These are phyloP conservation scores for Trichonephila inaurata DNA, from an alignment of 1,140 invertebrate species.

Conservation along the genomic window DNA sequence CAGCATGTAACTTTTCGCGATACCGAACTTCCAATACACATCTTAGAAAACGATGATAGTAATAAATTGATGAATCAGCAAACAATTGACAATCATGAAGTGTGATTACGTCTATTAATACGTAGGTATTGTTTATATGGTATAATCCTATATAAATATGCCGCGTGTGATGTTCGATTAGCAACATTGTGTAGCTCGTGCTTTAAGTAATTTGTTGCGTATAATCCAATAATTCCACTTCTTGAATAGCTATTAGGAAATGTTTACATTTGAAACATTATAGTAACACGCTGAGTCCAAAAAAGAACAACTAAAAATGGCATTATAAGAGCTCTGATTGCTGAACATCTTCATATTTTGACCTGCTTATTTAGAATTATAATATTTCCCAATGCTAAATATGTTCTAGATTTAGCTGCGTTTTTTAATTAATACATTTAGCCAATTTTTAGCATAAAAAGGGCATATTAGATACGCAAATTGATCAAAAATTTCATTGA, in stretches of 20 bases:
- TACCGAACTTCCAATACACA: background rate
- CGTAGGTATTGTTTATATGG: background rate
- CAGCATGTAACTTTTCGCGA: background rate
- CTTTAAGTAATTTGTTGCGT: background rate
- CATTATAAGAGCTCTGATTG: too few relatives aligned
- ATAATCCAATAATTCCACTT: background rate
- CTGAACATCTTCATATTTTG: too few relatives aligned
- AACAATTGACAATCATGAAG: background rate
- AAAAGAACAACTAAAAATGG: too few relatives aligned
- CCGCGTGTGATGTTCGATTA: background rate
- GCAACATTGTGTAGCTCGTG: background rate
- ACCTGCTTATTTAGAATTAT: too few relatives aligned
- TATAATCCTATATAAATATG: background rate
- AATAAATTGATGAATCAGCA: background rate
- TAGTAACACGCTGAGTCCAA: too few relatives aligned
- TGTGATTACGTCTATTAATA: conserved; percentile 16
- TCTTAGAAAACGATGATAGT: background rate
- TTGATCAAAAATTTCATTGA: too few relatives aligned
- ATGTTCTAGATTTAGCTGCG: too few relatives aligned
- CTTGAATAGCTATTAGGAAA: background rate
- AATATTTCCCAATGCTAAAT: too few relatives aligned
- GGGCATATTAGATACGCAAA: too few relatives aligned
- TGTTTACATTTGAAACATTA: background rate
- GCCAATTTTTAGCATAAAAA: too few relatives aligned
- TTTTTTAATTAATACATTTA: too few relatives aligned